phyloP scores from a whole-genome alignment of 2,797 vertebrate species.

The Manis javanica region DNA sequence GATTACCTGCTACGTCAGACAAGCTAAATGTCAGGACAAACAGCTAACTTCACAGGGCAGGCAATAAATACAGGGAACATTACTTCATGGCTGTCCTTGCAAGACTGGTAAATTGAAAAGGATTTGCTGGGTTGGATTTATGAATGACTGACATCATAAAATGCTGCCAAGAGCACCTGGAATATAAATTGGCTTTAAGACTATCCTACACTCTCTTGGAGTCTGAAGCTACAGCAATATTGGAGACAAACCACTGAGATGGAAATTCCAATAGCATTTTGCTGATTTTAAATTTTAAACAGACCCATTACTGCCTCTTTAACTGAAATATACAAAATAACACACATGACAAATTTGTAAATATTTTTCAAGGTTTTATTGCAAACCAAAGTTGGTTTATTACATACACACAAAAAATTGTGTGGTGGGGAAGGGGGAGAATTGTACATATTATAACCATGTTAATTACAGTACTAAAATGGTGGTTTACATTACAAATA shows the following conservation, averaged over 20 bases:
- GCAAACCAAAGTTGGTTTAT: slow-evolving; percentile 93
- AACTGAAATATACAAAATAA: slow-evolving; percentile 62
- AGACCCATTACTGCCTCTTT: background rate
- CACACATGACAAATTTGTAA: slow-evolving; percentile 58
- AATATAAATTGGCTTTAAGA: background rate
- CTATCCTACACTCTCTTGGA: no score
- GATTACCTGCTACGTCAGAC: slow-evolving; percentile 40
- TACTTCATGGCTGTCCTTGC: background rate
- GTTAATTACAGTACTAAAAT: slow-evolving; percentile 98
- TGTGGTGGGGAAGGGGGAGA: slow-evolving; percentile 50
- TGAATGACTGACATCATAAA: background rate
- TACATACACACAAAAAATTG: slow-evolving; percentile 93
- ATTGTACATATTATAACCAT: slow-evolving; percentile 91
- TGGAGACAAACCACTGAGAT: background rate
- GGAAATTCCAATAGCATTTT: background rate
- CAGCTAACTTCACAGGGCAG: background rate
- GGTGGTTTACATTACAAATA: slow-evolving; percentile 94
- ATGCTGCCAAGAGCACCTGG: background rate
- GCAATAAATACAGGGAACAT: background rate
- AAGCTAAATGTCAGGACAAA: background rate
- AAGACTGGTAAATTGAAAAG: background rate
- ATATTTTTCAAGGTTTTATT: slow-evolving; percentile 93
- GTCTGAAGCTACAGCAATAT: background rate
- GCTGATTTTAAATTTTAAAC: background rate
- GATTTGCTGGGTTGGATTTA: slow-evolving; percentile 12